Base-by-base conservation (phyloP, 2,797 vertebrate species). In the Sebastes paucispinis region DNA sequence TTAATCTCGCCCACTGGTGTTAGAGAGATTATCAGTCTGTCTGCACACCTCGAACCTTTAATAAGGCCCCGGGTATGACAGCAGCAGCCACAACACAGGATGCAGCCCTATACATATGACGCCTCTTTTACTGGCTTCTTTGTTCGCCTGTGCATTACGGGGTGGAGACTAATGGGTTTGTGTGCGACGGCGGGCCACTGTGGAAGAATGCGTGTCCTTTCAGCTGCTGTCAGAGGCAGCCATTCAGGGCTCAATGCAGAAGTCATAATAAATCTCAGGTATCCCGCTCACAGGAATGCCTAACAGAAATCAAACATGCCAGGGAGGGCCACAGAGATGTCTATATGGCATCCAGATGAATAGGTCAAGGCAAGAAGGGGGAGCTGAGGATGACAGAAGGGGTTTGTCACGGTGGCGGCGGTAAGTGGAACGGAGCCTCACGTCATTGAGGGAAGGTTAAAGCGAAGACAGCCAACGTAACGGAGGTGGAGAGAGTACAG, bases 241-340 rank as follows among this genome's bases (percentile, higher is more conserved):
- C 75, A 83, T 92, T 93, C 85, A 89, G 68, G 80, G 68, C 75
- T 84, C 69, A 83, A 60, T 87, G 87, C 78, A 85, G 68, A 82
- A 83, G 87, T 89, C 90, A 86, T 86, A 90, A 91, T 92, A 93
- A 89, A 93, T 93, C 90, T 93, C 90, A 88, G 88, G 84, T 90
- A 81, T 87, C 86, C 62, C 13, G 39, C 84, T 82, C 69, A 16
- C 83, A 80, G 85, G 86, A 92, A 89, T 82, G 82, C 77, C 59
- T 3, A 20, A 77, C 67, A 81, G 75, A 78, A 87, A 87, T 89
- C 86, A 87, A 88, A 83, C 85, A 88, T 77, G 82, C 70, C 68
- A 52, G 75, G 31, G 31, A 52, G 73, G 62, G 69, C 52, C 9
- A n/a, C 50, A 18, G 62, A 69, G 75, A 76, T 63, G 69, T 75